Evolutionary conservation across 2,113 vertebrate genomes (phyloP).

Genomic region (Megalops atlanticus): DNA sequence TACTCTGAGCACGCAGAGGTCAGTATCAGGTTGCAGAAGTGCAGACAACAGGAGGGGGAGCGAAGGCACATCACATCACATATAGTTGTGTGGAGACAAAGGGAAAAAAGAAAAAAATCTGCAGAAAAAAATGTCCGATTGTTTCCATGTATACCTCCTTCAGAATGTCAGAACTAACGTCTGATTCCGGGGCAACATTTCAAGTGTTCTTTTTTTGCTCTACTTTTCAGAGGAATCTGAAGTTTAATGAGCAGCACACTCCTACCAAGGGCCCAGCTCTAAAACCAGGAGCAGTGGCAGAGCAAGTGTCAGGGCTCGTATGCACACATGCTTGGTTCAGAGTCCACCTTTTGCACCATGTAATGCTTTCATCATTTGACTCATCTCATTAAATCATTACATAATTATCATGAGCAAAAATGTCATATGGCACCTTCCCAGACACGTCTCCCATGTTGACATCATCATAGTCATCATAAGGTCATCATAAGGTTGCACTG

Average conservation of each 20-base stretch:
- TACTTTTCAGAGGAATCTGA: conserved; percentile 7
- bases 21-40: too few relatives aligned
- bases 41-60: conserved; percentile 18
- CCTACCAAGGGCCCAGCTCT: conserved; percentile 12
- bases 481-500: too few relatives aligned
- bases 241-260: neutral
- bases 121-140: conserved; percentile 16
- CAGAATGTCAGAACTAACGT: conserved; percentile 5
- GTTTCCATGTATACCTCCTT: conserved; percentile 29
- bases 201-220: conserved; percentile 23
- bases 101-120: conserved; percentile 20
- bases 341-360: too few relatives aligned
- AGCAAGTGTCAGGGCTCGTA: conserved; percentile 35
- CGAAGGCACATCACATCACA: conserved; percentile 37
- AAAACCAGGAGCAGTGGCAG: conserved; percentile 47
- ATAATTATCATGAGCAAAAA: too few relatives aligned
- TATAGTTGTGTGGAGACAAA: conserved; percentile 31
- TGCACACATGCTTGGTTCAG: too few relatives aligned
- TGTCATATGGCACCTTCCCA: too few relatives aligned
- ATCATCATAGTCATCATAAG: too few relatives aligned
- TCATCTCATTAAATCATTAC: too few relatives aligned
- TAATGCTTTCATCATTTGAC: too few relatives aligned
- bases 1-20: too few relatives aligned
- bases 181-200: conserved; percentile 7
- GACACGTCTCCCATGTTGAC: too few relatives aligned